A percentile compares a stretch with the other conserved stretches of the same genome.
phyloP scores from a whole-genome alignment of 1,140 invertebrate species.

The Acromyrmex charruanus region DNA sequence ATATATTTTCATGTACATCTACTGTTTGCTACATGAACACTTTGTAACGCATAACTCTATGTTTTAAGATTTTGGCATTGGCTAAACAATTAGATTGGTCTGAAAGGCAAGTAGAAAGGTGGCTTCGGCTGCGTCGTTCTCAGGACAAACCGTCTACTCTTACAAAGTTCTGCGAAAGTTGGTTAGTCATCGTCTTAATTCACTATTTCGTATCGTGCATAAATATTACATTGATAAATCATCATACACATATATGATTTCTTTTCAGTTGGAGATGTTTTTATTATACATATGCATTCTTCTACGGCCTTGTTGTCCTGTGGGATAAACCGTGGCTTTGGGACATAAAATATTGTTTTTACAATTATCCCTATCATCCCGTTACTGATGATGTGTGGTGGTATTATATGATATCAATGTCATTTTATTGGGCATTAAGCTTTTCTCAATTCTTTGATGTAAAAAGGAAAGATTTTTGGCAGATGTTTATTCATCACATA shows the following conservation, averaged over 20 bases:
- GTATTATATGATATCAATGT: constrained; percentile 98
- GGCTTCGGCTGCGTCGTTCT: constrained; percentile 93
- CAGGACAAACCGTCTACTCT: constrained; percentile 95
- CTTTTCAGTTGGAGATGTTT: constrained; percentile 93
- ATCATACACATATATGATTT: constrained; percentile 21
- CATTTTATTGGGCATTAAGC: constrained; percentile 98
- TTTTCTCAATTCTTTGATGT: constrained; percentile 97
- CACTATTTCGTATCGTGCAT: not conserved
- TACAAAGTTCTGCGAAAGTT: constrained; percentile 96
- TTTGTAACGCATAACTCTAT: constrained; percentile 43
- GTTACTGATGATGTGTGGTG: constrained; percentile 93
- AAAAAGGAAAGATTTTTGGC: constrained; percentile 98
- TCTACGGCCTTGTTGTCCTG: constrained; percentile 93
- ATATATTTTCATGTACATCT: constrained; percentile 12
- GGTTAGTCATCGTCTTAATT: constrained; percentile 80
- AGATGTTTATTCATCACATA: constrained; percentile 99
- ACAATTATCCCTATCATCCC: constrained; percentile 91
- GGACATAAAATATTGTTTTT: constrained; percentile 97
- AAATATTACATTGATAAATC: not conserved
- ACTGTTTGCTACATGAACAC: constrained; percentile 6
- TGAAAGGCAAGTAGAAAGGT: constrained; percentile 96
- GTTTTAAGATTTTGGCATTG: constrained; percentile 90
- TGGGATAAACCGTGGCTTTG: constrained; percentile 98
- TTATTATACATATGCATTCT: constrained; percentile 95
- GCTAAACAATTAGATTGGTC: constrained; percentile 95